Evolutionary conservation across 2,888 invertebrate genomes (phyloP).

Genomic region (Liodrosophila aerea): DNA sequence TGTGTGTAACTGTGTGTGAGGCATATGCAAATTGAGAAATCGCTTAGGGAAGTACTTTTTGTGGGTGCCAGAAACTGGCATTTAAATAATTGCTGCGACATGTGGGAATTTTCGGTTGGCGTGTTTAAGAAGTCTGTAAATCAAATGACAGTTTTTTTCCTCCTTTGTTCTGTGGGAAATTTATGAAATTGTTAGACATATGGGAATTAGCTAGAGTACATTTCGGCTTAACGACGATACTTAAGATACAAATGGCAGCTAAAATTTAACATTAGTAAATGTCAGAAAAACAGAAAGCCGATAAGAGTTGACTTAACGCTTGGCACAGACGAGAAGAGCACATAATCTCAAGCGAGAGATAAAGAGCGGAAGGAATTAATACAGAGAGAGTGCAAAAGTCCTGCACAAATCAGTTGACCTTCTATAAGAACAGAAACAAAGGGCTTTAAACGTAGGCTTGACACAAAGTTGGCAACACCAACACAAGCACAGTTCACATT

Average conservation of each 20-base stretch:
- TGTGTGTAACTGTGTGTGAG: conserved; percentile 19
- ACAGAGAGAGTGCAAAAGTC: conserved; percentile 18
- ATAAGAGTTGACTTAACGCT: conserved; percentile 2
- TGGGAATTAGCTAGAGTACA: neutral
- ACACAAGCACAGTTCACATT: conserved; percentile 13
- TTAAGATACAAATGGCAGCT: neutral
- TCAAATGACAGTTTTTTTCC: conserved; percentile 30
- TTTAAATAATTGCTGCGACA: conserved; percentile 60
- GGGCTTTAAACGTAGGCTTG: conserved; percentile 36
- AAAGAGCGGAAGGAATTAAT: neutral
- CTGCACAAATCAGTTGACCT: conserved; percentile 39
- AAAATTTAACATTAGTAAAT: conserved; percentile 4
- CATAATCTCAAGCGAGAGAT: neutral
- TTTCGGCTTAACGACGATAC: neutral
- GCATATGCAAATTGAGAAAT: conserved; percentile 76
- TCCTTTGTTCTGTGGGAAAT: conserved; percentile 1
- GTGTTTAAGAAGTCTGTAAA: conserved; percentile 21
- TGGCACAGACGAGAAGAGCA: neutral
- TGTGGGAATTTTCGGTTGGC: conserved; percentile 5
- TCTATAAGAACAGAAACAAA: conserved; percentile 1
- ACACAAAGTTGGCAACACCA: conserved; percentile 28
- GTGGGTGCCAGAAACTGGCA: conserved; percentile 47
- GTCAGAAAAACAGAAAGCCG: neutral
- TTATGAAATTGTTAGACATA: conserved; percentile 10
- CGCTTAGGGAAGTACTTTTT: conserved; percentile 61